Evolutionary conservation across 2,888 invertebrate genomes (phyloP).

Genomic region (Heliconius charithonia): DNA sequence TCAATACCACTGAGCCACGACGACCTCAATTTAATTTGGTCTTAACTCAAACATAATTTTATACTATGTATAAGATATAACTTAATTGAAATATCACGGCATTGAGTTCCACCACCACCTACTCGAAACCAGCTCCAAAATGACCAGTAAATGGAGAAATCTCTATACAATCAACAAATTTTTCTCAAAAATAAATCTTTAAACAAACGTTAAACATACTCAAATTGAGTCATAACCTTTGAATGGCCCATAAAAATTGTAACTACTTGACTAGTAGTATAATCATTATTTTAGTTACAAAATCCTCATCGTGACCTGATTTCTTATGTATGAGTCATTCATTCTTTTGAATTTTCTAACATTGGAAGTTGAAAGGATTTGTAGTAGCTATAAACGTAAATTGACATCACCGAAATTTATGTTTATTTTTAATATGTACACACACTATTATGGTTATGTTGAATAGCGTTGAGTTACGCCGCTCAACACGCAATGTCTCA

Average conservation of each 20-base stretch:
- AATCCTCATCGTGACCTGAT: constrained; percentile 50
- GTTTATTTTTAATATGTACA: neutral
- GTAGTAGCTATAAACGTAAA: neutral
- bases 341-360: constrained; percentile 39
- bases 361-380: constrained; percentile 34
- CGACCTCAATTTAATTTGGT: no score
- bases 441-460: neutral
- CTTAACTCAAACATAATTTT: no score
- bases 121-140: no score
- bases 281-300: constrained; percentile 54
- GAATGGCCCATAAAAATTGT: constrained; percentile 8
- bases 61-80: no score
- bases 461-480: neutral
- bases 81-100: no score
- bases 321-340: constrained; percentile 50
- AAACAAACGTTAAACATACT: neutral
- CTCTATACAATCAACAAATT: no score
- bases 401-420: neutral
- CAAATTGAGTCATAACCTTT: constrained; percentile 1
- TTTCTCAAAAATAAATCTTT: neutral
- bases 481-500: neutral
- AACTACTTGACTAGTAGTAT: constrained; percentile 26
- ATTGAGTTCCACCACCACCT: no score
- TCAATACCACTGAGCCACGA: no score
- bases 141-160: no score